Evolutionary conservation across 2,888 invertebrate species (phyloP).

Genomic region (Phania funesta): DNA sequence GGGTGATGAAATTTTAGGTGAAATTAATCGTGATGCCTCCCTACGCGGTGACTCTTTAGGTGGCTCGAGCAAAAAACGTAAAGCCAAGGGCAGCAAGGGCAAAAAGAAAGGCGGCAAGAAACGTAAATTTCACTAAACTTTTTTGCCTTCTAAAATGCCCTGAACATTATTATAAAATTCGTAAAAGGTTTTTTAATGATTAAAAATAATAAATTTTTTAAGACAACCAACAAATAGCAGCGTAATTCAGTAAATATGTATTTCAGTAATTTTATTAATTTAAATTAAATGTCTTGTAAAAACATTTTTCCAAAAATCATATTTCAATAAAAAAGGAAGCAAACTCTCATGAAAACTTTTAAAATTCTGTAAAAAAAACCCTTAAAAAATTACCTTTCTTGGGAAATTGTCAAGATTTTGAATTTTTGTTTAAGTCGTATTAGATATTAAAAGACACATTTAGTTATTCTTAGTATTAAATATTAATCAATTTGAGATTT

Average conservation of each 20-base stretch:
- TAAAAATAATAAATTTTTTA: constrained; percentile 32
- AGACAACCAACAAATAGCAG: constrained; percentile 58
- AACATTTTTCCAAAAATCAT: background rate
- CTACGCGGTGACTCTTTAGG: constrained; percentile 79
- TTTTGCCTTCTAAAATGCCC: background rate
- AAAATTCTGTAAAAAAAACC: too few relatives aligned
- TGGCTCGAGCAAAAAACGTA: constrained; percentile 81
- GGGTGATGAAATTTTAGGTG: constrained; percentile 89
- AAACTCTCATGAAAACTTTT: background rate
- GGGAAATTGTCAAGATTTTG: too few relatives aligned
- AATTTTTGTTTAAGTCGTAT: too few relatives aligned
- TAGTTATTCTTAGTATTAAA: too few relatives aligned
- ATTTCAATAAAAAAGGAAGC: background rate
- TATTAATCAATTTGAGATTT: too few relatives aligned
- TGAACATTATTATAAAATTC: constrained; percentile 18
- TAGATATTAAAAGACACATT: too few relatives aligned
- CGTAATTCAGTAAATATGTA: constrained; percentile 54
- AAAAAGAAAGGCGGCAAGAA: constrained; percentile 81
- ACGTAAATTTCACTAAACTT: constrained; percentile 80
- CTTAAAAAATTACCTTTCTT: background rate
- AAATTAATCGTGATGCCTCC: constrained; percentile 78
- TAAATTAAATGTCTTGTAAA: background rate
- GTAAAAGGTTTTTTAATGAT: constrained; percentile 41
- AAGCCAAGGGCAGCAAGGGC: constrained; percentile 76
- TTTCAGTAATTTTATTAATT: constrained; percentile 46